Base-by-base conservation (phyloP, 2,888 invertebrate species). In the Sinelater perroti region DNA sequence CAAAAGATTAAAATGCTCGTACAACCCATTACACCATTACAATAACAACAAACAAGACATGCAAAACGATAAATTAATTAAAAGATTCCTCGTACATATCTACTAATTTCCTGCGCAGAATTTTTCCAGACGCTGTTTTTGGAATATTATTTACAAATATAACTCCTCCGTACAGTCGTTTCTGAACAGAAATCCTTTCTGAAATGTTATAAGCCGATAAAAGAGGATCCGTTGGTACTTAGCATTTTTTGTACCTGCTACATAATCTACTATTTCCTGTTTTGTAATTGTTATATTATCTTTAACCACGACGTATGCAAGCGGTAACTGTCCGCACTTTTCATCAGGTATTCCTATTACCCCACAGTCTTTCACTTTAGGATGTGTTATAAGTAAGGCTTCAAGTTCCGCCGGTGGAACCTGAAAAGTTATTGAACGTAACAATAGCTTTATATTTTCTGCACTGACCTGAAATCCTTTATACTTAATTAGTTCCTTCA, bases 401-500 rank as follows among this genome's bases (percentile, higher is more conserved):
- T 96, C 95, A 30, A 96, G 77, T 79, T 95, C 95, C 13, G 20
- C 47, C 14, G 47, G 47, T 10, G 47, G 33, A 61, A 90, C 89
- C 83, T 90, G 87, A 68, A 54, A 50, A 3, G n/a, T 31, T 8
- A 28, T n/a, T n/a, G n/a, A n/a, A n/a, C 31, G 2, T 1, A n/a
- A 2, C 2, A 31, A 3, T 13, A 13, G 14, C n/a, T 8, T 11
- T n/a, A n/a, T n/a, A n/a, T n/a, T n/a, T n/a, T n/a, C 8, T 30
- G 3, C 3, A 8, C 11, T 35, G 61, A 90, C 89, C 83, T 90
- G 87, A 68, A 86, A 89, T 24, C 88, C 92, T 74, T 93, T 93
- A 71, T 90, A 92, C 75, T 94, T 94, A 70, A 94, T 93, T 26
- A 94, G 84, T 72, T 93, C 93, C 74, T 94, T 94, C 13, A 93